Evolutionary conservation across 2,888 invertebrate genomes (phyloP).

Genomic region (Ormyrus labotus): DNA sequence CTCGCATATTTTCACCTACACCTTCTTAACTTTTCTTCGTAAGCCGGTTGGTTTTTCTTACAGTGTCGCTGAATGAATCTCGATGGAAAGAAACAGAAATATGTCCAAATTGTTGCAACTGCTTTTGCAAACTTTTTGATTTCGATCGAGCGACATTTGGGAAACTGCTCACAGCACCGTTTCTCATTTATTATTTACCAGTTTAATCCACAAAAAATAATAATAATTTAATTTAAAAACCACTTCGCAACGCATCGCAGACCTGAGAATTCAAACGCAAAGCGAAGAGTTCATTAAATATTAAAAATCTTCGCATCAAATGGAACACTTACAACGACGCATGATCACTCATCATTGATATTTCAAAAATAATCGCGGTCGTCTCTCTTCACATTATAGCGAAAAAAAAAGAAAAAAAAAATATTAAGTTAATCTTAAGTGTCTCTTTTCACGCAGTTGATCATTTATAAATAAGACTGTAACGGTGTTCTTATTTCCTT

Average conservation of each 20-base stretch:
- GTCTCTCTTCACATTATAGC: slow-evolving; percentile 30
- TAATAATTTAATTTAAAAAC: slow-evolving; percentile 47
- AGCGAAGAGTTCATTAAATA: slow-evolving; percentile 29
- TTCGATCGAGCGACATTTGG: slow-evolving; percentile 26
- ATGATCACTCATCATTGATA: slow-evolving; percentile 42
- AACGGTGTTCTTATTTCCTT: slow-evolving; percentile 8
- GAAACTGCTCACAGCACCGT: slow-evolving; percentile 39
- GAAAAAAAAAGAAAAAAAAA: slow-evolving; percentile 23
- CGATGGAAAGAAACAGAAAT: slow-evolving; percentile 44
- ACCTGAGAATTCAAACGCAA: slow-evolving; percentile 23
- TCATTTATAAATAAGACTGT: slow-evolving; percentile 33
- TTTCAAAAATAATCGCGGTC: slow-evolving; percentile 45
- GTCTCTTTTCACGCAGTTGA: background rate
- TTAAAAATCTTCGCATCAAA: slow-evolving; percentile 50
- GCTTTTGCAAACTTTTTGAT: slow-evolving; percentile 13
- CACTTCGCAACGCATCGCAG: slow-evolving; percentile 31
- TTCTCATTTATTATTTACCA: slow-evolving; percentile 16
- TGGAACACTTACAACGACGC: slow-evolving; percentile 49
- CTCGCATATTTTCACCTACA: slow-evolving; percentile 21
- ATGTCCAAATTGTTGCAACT: slow-evolving; percentile 8
- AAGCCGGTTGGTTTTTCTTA: slow-evolving; percentile 13
- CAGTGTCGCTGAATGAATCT: slow-evolving; percentile 29
- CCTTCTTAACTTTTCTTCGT: background rate
- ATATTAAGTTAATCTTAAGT: background rate
- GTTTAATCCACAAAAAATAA: slow-evolving; percentile 43